Base-by-base conservation (phyloP, 2,113 vertebrate species). In the Corythaeola cristata region DNA sequence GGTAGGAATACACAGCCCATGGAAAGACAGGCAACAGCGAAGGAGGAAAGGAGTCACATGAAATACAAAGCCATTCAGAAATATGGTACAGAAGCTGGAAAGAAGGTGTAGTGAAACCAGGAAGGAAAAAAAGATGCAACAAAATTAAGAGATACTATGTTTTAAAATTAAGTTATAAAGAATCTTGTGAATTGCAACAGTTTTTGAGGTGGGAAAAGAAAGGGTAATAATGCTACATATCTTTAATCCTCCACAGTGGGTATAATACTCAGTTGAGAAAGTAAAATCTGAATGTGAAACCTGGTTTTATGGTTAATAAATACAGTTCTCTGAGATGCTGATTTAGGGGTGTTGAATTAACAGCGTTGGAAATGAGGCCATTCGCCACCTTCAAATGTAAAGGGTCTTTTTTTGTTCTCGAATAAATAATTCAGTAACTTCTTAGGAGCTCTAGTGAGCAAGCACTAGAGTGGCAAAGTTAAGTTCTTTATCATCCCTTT, bases 401-500 rank as follows among this genome's bases (percentile, higher is more conserved):
- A 27, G 67, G 21, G 3, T 0, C 4, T 18, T 63, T 79, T 59
- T 88, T 82, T n/a, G 19, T 85, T 87, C 91, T 66, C 6, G 2
- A 83, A 93, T 93, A 83, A 95, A 95, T 91, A 88, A 95, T 97
- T 89, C 81, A 89, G n/a, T 62, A 91, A 63, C 59, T 88, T 83
- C 33, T 85, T 90, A 79, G 3, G 32, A 93, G 67, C 93, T 82
- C 63, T 79, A 79, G 56, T 41, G 56, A 93, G 67, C 67, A 88
- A 88, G 88, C 16, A 4, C 71, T 82, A 58, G 47, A 0, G 0
- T 79, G 78, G 75, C 26, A 15, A 71, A 93, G 69, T 93, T 87
- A 79, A 83, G n/a, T 49, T 93, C 78, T 93, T 94, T 88, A 96
- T 93, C 50, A 52, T 90, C 85, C 52, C 78, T 80, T 95, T 91